Evolutionary conservation across 2,888 invertebrate species (phyloP), one percentile per base, ranked within the genome.

Genomic region (Creontiades dilutus): DNA sequence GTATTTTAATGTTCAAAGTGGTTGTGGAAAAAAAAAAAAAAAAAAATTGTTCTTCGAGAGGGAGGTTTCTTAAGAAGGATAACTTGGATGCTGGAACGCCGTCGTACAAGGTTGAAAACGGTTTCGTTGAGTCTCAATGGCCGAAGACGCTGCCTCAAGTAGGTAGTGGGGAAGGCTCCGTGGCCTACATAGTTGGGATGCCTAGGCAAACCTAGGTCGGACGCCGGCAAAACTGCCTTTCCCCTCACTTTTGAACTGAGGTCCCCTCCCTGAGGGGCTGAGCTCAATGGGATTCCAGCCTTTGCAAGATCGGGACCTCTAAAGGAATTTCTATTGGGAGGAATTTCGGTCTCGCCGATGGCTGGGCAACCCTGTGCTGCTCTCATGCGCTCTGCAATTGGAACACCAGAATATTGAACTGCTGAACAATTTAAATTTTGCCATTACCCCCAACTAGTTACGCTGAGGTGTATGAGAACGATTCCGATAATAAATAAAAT

Each of bases 81-180:
- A 80, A 80, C 47, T 37, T 19, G 37, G 47, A 46, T 47, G 37
- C 78, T 19, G 16, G 78, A 80, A 46, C 78, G 78, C n/a, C 78
- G 78, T 80, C 46, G 78, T 19, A 46, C 46, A 80, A 80, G 78
- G 78, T 47, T 37, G 68, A 27, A 80, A 80, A 80, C 78, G 78
- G 46, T 46, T 46, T 46, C 19, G 9, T 3, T 0, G 46, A 14
- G 19, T 14, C 47, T 80, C 47, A 80, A 46, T 46, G 78, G 37
- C 19, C 78, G 37, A 46, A 80, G 78, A 80, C 16, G 78, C 16
- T 11, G 37, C 37, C 28, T 78, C 19, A 13, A 37, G 28, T 19
- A 28, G 37, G 78, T 37, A 80, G 78, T n/a, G 47, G 78, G 47
- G 47, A 47, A 16, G 47, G 78, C 37, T 27, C 19, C 78, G 78